Percentiles rank a stretch among this genome's conserved stretches.
Conservation (phyloP, 2,888 invertebrate genomes). For the Lycia hirtaria region DNA sequence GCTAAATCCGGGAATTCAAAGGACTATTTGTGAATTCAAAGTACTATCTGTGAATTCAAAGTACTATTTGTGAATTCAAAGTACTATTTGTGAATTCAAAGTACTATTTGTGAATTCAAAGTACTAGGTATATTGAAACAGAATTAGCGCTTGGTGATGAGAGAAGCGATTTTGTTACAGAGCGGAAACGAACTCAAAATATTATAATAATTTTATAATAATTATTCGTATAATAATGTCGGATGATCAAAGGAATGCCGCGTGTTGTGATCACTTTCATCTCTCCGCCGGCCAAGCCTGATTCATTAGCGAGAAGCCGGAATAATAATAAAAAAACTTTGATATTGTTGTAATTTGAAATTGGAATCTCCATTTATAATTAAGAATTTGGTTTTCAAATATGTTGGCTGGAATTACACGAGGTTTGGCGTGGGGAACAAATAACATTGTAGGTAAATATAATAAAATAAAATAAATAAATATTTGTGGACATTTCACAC, state of each 20-base stretch:
- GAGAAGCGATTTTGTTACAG: background rate
- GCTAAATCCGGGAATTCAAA: too few species aligned
- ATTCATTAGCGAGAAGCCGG: background rate
- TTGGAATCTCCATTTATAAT: background rate
- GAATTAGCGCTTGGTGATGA: background rate
- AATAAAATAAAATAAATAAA: too few species aligned
- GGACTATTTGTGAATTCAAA: too few species aligned
- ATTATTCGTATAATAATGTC: conserved; percentile 3
- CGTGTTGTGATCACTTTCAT: conserved; percentile 13
- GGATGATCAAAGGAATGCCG: conserved; percentile 17
- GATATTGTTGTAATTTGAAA: conserved; percentile 7
- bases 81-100: background rate
- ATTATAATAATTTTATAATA: conserved; percentile 9
- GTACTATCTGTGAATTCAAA: too few species aligned
- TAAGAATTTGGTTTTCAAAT: too few species aligned
- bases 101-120: background rate
- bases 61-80: too few species aligned
- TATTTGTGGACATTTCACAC: too few species aligned
- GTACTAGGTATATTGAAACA: background rate
- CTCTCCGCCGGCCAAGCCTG: conserved; percentile 3
- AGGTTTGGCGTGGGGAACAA: too few species aligned
- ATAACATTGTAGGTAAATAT: too few species aligned
- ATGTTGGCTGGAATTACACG: too few species aligned
- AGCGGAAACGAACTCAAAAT: conserved; percentile 6
- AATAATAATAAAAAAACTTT: conserved; percentile 5